phyloP scores from a whole-genome alignment of 2,888 invertebrate species.

The Heliothis peltigera region DNA sequence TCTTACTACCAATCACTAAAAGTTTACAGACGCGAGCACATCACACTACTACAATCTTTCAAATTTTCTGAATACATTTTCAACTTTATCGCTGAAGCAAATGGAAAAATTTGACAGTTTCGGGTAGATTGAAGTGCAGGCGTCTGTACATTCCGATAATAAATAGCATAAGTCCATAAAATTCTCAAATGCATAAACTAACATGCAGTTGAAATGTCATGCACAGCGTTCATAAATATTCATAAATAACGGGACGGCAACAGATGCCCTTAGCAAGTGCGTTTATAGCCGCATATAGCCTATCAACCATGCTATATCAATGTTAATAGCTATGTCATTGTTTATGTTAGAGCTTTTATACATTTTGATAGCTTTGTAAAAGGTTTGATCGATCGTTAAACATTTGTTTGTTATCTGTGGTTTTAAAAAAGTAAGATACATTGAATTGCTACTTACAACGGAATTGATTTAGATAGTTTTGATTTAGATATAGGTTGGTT shows the following conservation, averaged over 20 bases:
- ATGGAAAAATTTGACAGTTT: too few relatives aligned
- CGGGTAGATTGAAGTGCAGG: too few relatives aligned
- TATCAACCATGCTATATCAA: slow-evolving; percentile 30
- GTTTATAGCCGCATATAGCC: slow-evolving; percentile 9
- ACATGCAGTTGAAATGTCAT: slow-evolving; percentile 10
- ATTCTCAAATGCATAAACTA: slow-evolving; percentile 20
- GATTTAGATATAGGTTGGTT: too few relatives aligned
- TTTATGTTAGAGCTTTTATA: slow-evolving; percentile 43
- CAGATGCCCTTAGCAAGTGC: slow-evolving; percentile 27
- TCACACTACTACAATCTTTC: too few relatives aligned
- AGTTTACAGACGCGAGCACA: too few relatives aligned
- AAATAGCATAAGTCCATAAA: slow-evolving; percentile 18
- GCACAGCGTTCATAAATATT: slow-evolving; percentile 53
- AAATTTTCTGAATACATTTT: too few relatives aligned
- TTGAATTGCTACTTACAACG: not conserved
- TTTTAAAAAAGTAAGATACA: slow-evolving; percentile 7
- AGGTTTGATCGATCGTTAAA: slow-evolving; percentile 40
- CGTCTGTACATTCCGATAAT: too few relatives aligned
- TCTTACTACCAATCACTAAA: not conserved
- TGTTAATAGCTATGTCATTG: slow-evolving; percentile 39
- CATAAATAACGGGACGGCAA: slow-evolving; percentile 44
- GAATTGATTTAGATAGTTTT: not conserved
- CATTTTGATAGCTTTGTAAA: slow-evolving; percentile 33
- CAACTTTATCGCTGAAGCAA: too few relatives aligned
- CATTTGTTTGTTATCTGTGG: slow-evolving; percentile 8